Conservation (phyloP, 2,888 invertebrate species). For the Microchrysa polita region DNA sequence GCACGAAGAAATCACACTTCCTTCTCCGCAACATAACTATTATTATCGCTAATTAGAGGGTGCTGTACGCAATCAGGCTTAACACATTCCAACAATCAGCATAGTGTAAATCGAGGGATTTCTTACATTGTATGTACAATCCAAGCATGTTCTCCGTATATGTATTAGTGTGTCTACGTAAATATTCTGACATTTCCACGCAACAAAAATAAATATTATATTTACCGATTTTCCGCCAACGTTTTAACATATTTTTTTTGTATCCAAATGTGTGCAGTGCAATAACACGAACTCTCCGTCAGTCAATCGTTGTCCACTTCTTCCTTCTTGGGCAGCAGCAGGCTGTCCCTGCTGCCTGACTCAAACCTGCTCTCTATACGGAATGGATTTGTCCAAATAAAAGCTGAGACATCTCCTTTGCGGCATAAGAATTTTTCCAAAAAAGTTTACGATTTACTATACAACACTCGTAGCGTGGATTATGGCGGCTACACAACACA, state of each 20-base stretch:
- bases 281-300: neutral
- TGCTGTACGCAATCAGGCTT: too few relatives aligned
- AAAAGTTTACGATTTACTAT: constrained; percentile 1
- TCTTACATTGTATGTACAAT: too few relatives aligned
- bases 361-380: constrained; percentile 1
- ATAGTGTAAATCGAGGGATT: too few relatives aligned
- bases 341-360: neutral
- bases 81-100: too few relatives aligned
- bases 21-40: too few relatives aligned
- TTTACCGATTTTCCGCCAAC: neutral
- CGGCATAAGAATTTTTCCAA: neutral
- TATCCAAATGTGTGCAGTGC: too few relatives aligned
- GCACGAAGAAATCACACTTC: too few relatives aligned
- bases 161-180: too few relatives aligned
- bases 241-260: too few relatives aligned
- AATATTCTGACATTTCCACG: constrained; percentile 11
- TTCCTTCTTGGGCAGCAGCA: neutral
- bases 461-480: too few relatives aligned
- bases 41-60: too few relatives aligned
- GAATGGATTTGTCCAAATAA: constrained; percentile 19
- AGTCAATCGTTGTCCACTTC: neutral
- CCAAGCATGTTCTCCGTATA: too few relatives aligned
- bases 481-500: neutral
- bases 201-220: constrained; percentile 33
- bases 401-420: neutral